Conservation (phyloP, 2,113 vertebrate genomes). For the Cygnus buccinator region DNA sequence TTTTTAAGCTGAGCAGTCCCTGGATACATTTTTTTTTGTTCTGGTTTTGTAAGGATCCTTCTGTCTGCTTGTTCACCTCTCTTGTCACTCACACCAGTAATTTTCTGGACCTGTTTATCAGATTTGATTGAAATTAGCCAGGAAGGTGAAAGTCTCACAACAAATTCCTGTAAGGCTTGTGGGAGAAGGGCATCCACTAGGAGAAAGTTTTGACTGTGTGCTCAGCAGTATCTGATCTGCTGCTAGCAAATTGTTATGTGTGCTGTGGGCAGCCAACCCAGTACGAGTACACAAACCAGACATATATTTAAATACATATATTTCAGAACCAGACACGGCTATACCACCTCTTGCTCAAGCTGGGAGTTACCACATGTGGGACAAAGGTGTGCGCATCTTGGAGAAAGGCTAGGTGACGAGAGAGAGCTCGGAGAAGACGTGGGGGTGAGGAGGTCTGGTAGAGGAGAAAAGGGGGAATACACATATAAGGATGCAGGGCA, state of each 20-base stretch:
- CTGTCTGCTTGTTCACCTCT: not conserved
- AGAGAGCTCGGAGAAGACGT: not conserved
- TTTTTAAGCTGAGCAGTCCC: not conserved
- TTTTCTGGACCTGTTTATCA: not conserved
- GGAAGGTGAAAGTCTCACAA: not conserved
- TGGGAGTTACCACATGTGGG: not conserved
- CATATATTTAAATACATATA: not conserved
- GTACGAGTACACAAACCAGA: not conserved
- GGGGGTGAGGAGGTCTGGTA: not conserved
- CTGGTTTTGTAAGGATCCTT: not conserved
- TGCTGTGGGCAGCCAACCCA: not conserved
- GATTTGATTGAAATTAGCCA: not conserved
- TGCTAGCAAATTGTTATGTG: not conserved
- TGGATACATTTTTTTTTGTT: not conserved
- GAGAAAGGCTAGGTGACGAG: not conserved
- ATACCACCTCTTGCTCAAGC: not conserved
- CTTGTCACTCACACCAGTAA: not conserved
- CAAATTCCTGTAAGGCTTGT: not conserved
- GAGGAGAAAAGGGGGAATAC: not conserved
- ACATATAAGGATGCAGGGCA: not conserved
- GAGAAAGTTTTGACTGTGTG: not conserved
- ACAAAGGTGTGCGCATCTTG: no score
- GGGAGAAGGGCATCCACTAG: not conserved
- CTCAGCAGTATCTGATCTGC: not conserved
- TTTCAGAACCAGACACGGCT: not conserved